Evolutionary conservation across 1,140 invertebrate species (phyloP).

Genomic region (Scaptomyza montana): DNA sequence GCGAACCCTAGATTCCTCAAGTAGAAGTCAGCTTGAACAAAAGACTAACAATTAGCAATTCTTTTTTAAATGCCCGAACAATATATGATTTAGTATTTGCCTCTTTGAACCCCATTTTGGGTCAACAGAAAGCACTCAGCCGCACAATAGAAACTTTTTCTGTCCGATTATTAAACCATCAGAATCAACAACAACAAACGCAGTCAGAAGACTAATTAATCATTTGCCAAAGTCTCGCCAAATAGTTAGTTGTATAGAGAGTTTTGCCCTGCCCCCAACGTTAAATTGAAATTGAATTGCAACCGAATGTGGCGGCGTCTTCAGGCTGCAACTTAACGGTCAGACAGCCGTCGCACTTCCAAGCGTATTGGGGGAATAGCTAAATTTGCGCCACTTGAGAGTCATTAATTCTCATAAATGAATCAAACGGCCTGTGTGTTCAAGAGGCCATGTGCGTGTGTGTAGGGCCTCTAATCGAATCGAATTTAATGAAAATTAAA

Average conservation of each 20-base stretch:
- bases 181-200: slow-evolving; percentile 33
- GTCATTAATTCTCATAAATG: slow-evolving; percentile 78
- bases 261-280: slow-evolving; percentile 13
- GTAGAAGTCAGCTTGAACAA: slow-evolving; percentile 42
- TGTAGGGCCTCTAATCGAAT: slow-evolving; percentile 46
- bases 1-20: slow-evolving; percentile 15
- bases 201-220: slow-evolving; percentile 67
- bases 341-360: neutral
- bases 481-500: slow-evolving; percentile 70
- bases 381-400: slow-evolving; percentile 72
- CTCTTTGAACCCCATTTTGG: slow-evolving; percentile 53
- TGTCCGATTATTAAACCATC: slow-evolving; percentile 78
- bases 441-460: slow-evolving; percentile 1
- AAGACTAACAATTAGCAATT: slow-evolving; percentile 74
- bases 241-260: slow-evolving; percentile 1
- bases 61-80: slow-evolving; percentile 4
- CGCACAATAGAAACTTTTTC: slow-evolving; percentile 71
- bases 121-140: slow-evolving; percentile 47
- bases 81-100: slow-evolving; percentile 69
- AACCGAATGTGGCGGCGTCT: slow-evolving; percentile 34
- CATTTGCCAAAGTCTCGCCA: slow-evolving; percentile 49
- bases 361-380: neutral
- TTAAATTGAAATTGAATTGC: slow-evolving; percentile 79
- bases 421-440: slow-evolving; percentile 29
- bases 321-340: slow-evolving; percentile 28